phyloP scores from a whole-genome alignment of 2,113 vertebrate species.

The Rhinolophus ferrumequinum region DNA sequence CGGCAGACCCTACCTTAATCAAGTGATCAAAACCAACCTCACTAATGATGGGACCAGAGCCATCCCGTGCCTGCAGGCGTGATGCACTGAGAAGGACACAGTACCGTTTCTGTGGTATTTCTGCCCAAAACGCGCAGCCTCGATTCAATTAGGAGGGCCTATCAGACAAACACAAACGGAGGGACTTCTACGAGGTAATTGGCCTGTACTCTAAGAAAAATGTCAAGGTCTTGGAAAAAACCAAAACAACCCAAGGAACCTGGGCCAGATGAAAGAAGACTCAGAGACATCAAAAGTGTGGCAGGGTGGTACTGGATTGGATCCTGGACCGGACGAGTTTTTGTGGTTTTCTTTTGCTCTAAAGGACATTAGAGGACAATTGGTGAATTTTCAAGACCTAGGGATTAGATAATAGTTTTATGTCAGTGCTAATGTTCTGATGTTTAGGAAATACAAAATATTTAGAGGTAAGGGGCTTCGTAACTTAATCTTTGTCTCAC shows the following conservation, averaged over 20 bases:
- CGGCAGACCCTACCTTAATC: not conserved
- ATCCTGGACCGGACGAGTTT: fast-evolving
- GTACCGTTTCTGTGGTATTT: not conserved
- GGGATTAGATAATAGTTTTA: not conserved
- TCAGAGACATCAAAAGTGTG: not conserved
- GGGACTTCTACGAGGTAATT: not conserved
- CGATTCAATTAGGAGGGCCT: not conserved
- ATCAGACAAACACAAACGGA: not conserved
- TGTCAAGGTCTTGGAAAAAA: not conserved
- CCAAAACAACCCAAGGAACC: not conserved
- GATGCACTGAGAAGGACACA: fast-evolving
- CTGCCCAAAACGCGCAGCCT: not conserved
- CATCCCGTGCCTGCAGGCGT: fast-evolving
- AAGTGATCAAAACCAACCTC: not conserved
- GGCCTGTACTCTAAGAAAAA: not conserved
- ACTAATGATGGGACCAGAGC: fast-evolving
- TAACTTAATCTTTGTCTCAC: not conserved
- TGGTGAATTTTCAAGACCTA: not conserved
- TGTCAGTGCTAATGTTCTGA: not conserved
- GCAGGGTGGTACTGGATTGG: not conserved
- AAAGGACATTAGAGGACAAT: fast-evolving
- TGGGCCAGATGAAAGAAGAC: not conserved
- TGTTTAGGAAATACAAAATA: not conserved
- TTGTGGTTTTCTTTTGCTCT: not conserved
- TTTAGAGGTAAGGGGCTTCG: not conserved